phyloP scores from a whole-genome alignment of 2,113 vertebrate genomes.

The Pollachius pollachius region DNA sequence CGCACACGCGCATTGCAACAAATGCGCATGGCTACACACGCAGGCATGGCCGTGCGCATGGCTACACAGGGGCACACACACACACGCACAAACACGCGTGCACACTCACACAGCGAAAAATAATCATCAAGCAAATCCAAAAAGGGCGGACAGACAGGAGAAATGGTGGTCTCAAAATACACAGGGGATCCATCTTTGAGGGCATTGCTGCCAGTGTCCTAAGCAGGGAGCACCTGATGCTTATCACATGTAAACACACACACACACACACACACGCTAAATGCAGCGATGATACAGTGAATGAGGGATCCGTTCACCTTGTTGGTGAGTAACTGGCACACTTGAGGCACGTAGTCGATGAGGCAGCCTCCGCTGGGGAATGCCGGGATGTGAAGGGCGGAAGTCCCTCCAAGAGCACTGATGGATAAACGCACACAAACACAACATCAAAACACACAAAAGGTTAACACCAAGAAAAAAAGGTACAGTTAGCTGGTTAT shows the following conservation, averaged over 20 bases:
- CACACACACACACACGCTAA: background rate
- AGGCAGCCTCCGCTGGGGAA: slow-evolving; percentile 96
- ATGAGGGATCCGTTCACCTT: slow-evolving; percentile 75
- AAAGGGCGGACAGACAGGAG: no score
- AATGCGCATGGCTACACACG: background rate
- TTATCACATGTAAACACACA: background rate
- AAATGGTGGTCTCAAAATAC: background rate
- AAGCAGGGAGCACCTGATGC: background rate
- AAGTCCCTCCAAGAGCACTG: slow-evolving; percentile 94
- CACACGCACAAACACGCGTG: background rate
- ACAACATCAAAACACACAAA: slow-evolving; percentile 2
- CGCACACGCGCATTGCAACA: background rate
- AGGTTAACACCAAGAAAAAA: background rate
- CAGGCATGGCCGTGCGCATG: background rate
- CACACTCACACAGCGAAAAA: background rate
- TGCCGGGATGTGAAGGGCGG: slow-evolving; percentile 94
- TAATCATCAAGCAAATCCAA: background rate
- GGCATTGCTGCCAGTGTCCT: background rate
- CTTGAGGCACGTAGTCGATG: slow-evolving; percentile 97
- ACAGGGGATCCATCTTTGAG: background rate
- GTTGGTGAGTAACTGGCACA: slow-evolving; percentile 95
- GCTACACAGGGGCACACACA: background rate
- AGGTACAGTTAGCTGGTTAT: background rate
- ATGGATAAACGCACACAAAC: slow-evolving; percentile 6
- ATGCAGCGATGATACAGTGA: background rate